Base-by-base conservation (phyloP, 2,888 invertebrate species). In the Synergus itoensis region DNA sequence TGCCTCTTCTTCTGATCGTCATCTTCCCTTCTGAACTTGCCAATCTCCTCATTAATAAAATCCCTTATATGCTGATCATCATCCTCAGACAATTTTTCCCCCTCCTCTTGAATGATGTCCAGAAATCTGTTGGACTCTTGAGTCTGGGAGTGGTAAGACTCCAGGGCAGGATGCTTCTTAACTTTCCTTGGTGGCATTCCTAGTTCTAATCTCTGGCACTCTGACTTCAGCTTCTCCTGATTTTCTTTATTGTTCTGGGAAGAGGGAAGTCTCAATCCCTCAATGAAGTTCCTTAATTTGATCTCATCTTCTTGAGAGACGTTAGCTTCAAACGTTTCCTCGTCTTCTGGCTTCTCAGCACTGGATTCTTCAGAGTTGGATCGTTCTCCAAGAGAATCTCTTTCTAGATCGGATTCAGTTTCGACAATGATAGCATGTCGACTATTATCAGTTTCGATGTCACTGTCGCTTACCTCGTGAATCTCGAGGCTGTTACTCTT, bases 41-140 rank as follows among this genome's bases (percentile, higher is more conserved):
- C 94, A 87, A 91, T 94, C 92, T 86, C 94, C 92, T 85, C 94
- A 92, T 87, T 94, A 89, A 85, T 94, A 89, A 85, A 95, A 94
- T 84, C 94, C n/a, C 91, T 85, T 75, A 92, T 91, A 45, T 90
- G 90, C 36, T 88, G 90, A 76, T 90, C 90, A 78, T 88, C 93
- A 83, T 94, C 93, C 84, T 95, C 95, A 18, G 12, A 67, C 16
- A 41, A 36, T 21, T 73, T 79, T 63, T 96, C 96, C 4, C 94
- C 94, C 93, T 97, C 97, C 92, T 97, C 97, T 87, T 95, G 95
- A 84, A 97, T 97, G 8, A 96, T 96, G 88, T 96, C 96, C 88
- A 97, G 93, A 84, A 94, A 95, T 89, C 96, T 94, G 14, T 95
- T 95, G 87, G 95, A 94, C 9, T 95, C 92, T 80, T 93, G 92